Evolutionary conservation across 2,888 invertebrate species (phyloP).

Genomic region (Allacma fusca): DNA sequence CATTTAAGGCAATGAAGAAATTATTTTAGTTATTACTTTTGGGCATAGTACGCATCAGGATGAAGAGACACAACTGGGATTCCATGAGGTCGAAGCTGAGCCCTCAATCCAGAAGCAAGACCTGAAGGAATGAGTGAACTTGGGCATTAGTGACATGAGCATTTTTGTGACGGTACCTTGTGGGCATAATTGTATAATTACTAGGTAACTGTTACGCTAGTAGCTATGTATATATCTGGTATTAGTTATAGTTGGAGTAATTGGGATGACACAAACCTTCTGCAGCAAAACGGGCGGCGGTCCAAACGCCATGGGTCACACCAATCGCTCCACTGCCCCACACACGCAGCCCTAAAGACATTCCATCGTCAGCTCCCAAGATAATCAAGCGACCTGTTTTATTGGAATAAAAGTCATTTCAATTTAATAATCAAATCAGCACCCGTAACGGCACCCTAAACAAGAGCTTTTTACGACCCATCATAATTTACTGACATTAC

Average conservation of each 20-base stretch:
- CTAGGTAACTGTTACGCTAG: neutral
- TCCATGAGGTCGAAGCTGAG: conserved; percentile 68
- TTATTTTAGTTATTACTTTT: conserved; percentile 49
- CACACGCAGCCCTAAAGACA: conserved; percentile 59
- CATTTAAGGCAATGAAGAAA: neutral
- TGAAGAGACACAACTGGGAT: conserved; percentile 79
- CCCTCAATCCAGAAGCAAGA: conserved; percentile 56
- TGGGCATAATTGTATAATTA: neutral
- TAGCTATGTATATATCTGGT: neutral
- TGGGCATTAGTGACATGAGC: too few relatives aligned
- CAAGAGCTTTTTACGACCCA: too few relatives aligned
- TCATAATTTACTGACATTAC: too few relatives aligned
- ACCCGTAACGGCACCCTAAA: too few relatives aligned
- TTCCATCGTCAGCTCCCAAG: conserved; percentile 69
- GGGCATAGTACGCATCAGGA: conserved; percentile 68
- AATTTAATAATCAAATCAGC: too few relatives aligned
- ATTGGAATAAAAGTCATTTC: too few relatives aligned
- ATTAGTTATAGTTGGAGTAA: neutral
- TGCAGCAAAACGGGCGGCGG: conserved; percentile 57
- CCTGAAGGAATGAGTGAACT: too few relatives aligned
- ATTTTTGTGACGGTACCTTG: neutral
- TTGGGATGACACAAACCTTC: conserved; percentile 27
- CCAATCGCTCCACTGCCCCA: conserved; percentile 59
- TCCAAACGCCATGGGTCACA: conserved; percentile 58
- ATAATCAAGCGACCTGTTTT: conserved; percentile 73